Evolutionary conservation across 2,113 vertebrate species (phyloP).

Genomic region (Chaetodon trifascialis): DNA sequence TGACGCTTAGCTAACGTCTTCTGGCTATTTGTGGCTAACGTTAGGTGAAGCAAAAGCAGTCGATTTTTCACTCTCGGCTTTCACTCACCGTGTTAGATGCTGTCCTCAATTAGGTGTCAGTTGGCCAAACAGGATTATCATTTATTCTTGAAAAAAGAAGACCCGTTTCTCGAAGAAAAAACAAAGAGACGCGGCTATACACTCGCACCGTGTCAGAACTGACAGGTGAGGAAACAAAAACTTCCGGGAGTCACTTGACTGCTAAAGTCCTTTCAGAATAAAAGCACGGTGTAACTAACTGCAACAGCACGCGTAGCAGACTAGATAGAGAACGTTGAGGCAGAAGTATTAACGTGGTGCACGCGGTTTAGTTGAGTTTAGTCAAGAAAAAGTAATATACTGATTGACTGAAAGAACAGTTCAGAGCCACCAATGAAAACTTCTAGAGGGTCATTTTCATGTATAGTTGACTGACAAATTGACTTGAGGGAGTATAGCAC

Average conservation of each 20-base stretch:
- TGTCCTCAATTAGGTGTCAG: conserved; percentile 56
- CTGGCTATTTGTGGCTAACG: conserved; percentile 56
- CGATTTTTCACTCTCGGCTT: conserved; percentile 22
- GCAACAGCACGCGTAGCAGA: too few species aligned
- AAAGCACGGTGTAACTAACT: conserved; percentile 22
- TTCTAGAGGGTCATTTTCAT: not conserved
- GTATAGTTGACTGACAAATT: too few species aligned
- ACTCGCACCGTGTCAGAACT: conserved; percentile 65
- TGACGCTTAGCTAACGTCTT: conserved; percentile 65
- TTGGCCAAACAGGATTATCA: conserved; percentile 27
- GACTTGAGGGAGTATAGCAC: too few species aligned
- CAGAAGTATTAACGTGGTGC: not conserved
- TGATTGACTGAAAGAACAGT: not conserved
- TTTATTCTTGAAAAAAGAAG: conserved; percentile 36
- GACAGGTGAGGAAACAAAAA: conserved; percentile 83
- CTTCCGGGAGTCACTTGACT: conserved; percentile 79
- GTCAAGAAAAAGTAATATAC: not conserved
- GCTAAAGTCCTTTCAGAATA: conserved; percentile 72
- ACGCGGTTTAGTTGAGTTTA: not conserved
- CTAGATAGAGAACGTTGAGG: too few species aligned
- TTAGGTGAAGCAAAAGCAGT: conserved; percentile 54
- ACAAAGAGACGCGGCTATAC: conserved; percentile 61
- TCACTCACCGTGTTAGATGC: conserved; percentile 68
- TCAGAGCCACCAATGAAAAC: not conserved
- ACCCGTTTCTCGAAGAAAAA: conserved; percentile 48